Base-by-base conservation (phyloP, 2,797 vertebrate genomes). In the Lagodon rhomboides region DNA sequence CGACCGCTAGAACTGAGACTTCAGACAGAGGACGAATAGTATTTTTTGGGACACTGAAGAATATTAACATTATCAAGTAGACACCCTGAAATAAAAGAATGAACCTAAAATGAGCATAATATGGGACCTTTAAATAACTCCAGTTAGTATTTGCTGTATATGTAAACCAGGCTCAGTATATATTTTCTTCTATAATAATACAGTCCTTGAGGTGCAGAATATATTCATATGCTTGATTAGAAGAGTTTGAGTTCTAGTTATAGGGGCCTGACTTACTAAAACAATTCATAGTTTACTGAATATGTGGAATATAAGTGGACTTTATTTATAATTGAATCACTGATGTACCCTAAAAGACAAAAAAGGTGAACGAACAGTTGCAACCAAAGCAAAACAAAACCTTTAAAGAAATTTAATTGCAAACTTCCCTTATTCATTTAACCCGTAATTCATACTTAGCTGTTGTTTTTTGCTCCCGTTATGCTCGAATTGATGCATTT, bases 401-500 rank as follows among this genome's bases (percentile, higher is more conserved):
- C 38, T 65, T 58, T 22, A 20, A 71, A 43, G 16, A 62, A 56
- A 72, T 77, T n/a, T 10, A 54, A 67, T 55, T 78, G 47, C 34
- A 75, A 82, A 62, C 27, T 44, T 67, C 17, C 51, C 11, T 38
- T 66, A 47, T 68, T 47, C 7, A 49, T 71, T 46, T 23, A 38
- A 58, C 54, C 74, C 69, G 58, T 82, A 65, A 56, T 74, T 63
- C 66, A 20, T 79, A 44, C 80, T 72, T 67, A 72, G 12, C 60
- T 82, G 60, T 56, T 60, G 58, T 87, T 87, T 87, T 84, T 59
- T 67, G 53, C 23, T 68, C 25, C n/a, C 17, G 30, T 58, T 72
- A 27, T 72, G 56, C 30, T 3, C 44, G 63, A 77, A 63, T 74
- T 47, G 0, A 47, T 74, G 8, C 18, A 16, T 59, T 3, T 51